A percentile compares a stretch with the other conserved stretches of the same genome.
Conservation (phyloP, 2,888 invertebrate species). For the Seira sanloemensis region DNA sequence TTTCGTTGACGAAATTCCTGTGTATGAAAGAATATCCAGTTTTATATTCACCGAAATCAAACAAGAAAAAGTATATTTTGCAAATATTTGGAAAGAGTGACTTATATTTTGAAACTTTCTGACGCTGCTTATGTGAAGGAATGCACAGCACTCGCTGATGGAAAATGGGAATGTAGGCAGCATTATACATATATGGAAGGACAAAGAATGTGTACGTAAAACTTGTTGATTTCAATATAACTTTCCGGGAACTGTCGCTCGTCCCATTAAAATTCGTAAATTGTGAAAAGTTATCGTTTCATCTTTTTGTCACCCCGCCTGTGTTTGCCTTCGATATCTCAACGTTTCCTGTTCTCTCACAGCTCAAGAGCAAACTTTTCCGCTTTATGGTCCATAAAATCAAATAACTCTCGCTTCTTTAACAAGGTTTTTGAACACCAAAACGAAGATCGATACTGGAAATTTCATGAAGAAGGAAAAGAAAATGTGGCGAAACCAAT, state of each 20-base stretch:
- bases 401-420: not conserved
- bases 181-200: not conserved
- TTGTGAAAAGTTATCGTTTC: not conserved
- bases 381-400: not conserved
- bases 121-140: too few relatives aligned
- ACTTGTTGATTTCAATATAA: slow-evolving; percentile 5
- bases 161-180: not conserved
- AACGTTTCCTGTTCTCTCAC: too few relatives aligned
- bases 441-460: not conserved
- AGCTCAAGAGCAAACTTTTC: not conserved
- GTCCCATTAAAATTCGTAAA: not conserved
- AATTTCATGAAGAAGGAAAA: not conserved
- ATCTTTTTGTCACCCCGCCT: not conserved
- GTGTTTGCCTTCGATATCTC: not conserved
- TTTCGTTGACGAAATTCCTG: too few relatives aligned
- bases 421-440: not conserved
- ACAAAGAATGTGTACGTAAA: not conserved
- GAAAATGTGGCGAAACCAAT: too few relatives aligned
- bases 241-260: not conserved
- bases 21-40: too few relatives aligned
- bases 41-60: too few relatives aligned
- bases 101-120: not conserved
- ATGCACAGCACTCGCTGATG: not conserved
- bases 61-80: not conserved
- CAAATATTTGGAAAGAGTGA: not conserved